phyloP scores from a whole-genome alignment of 1,140 invertebrate genomes.

The Euura saliciscinereae region DNA sequence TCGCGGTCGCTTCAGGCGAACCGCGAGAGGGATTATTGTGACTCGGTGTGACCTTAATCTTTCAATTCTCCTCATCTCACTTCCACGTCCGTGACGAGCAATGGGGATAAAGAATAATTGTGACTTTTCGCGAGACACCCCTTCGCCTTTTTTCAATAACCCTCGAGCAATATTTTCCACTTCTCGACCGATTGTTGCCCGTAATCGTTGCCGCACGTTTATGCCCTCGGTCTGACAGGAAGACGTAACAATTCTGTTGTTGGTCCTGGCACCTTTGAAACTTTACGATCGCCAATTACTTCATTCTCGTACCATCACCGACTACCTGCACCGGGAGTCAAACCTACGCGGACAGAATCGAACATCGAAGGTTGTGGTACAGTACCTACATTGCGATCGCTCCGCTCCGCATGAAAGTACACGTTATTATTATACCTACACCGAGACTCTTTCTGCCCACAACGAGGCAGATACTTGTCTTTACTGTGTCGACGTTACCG shows the following conservation, averaged over 20 bases:
- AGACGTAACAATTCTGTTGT: conserved; percentile 39
- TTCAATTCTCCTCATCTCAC: neutral
- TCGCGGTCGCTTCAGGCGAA: neutral
- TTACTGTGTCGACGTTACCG: no score
- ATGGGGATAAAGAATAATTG: no score
- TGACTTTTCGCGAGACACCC: neutral
- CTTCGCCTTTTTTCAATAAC: neutral
- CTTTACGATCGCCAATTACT: conserved; percentile 51
- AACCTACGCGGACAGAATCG: neutral
- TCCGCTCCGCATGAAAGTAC: neutral
- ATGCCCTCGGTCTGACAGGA: conserved; percentile 16
- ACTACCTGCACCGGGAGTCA: neutral
- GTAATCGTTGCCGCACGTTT: conserved; percentile 30
- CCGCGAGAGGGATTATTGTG: no score
- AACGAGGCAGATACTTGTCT: no score
- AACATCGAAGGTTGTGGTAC: neutral
- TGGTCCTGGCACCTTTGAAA: conserved; percentile 45
- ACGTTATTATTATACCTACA: conserved; percentile 1
- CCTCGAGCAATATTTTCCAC: neutral
- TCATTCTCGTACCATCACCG: neutral
- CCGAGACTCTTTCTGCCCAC: neutral
- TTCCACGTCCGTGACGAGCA: neutral
- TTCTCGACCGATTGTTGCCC: neutral
- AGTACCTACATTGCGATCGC: neutral
- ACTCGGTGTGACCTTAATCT: neutral